These are phyloP conservation scores for Platycheirus rosarum DNA, from an alignment of 2,888 invertebrate genomes.

Conservation along the genomic window DNA sequence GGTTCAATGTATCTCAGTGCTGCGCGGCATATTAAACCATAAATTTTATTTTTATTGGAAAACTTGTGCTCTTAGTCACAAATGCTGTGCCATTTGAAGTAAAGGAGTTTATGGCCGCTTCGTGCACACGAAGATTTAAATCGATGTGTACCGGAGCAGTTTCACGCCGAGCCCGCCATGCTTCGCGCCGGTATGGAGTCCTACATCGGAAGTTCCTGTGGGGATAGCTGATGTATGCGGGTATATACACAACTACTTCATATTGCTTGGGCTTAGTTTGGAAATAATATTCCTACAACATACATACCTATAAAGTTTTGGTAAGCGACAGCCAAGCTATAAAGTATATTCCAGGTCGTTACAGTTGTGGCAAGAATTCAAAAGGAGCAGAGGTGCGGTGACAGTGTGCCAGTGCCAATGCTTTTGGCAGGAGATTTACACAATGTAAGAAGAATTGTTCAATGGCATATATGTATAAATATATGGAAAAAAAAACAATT, in stretches of 20 bases:
- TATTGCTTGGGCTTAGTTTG: slow-evolving; percentile 42
- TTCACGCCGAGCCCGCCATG: too few relatives aligned
- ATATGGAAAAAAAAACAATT: slow-evolving; percentile 27
- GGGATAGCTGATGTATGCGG: slow-evolving; percentile 28
- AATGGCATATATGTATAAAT: slow-evolving; percentile 15
- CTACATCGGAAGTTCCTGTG: slow-evolving; percentile 32
- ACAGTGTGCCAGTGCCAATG: slow-evolving; percentile 43
- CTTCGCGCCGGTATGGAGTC: slow-evolving; percentile 47
- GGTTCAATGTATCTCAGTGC: not conserved
- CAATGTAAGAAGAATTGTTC: slow-evolving; percentile 42
- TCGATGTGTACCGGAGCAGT: slow-evolving; percentile 47
- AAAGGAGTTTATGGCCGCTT: slow-evolving; percentile 49
- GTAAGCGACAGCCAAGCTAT: slow-evolving; percentile 29
- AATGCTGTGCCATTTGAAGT: slow-evolving; percentile 57
- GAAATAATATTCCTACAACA: slow-evolving; percentile 47
- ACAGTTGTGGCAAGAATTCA: slow-evolving; percentile 49
- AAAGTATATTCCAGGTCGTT: slow-evolving; percentile 38
- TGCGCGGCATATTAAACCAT: slow-evolving; percentile 33
- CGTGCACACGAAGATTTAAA: slow-evolving; percentile 51
- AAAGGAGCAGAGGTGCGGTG: slow-evolving; percentile 20
- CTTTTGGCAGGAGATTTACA: slow-evolving; percentile 51
- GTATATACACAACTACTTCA: slow-evolving; percentile 30
- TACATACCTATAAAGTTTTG: slow-evolving; percentile 33
- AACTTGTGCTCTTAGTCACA: slow-evolving; percentile 53
- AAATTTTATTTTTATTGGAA: slow-evolving; percentile 60